phyloP scores from a whole-genome alignment of 2,113 vertebrate genomes.

The Melanerpes formicivorus region DNA sequence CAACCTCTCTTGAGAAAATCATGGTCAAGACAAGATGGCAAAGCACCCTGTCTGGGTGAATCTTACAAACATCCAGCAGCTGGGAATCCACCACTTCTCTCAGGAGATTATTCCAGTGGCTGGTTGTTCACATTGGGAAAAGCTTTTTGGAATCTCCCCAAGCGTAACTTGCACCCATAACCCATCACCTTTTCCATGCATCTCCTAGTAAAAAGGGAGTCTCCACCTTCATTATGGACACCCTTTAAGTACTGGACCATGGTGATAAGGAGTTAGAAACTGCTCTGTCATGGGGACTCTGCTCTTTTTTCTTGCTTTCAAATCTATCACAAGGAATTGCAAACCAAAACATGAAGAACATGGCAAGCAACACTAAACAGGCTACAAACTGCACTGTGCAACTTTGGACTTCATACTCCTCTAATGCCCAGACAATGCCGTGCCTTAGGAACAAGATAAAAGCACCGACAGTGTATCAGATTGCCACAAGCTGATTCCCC shows the following conservation, averaged over 20 bases:
- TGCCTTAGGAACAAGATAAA: conserved; percentile 38
- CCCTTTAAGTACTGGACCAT: background rate
- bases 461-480: conserved; percentile 50
- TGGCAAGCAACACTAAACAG: background rate
- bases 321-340: background rate
- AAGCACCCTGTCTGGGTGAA: no score
- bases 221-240: no score
- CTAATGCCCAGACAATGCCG: conserved; percentile 5
- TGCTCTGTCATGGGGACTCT: background rate
- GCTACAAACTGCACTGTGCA: conserved; percentile 18
- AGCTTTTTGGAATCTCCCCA: no score
- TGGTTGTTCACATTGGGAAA: no score
- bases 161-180: no score
- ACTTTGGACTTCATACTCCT: conserved; percentile 41
- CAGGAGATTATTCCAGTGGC: no score
- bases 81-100: no score
- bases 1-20: no score
- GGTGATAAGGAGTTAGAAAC: background rate
- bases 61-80: no score
- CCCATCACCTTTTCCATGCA: no score
- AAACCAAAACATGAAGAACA: background rate
- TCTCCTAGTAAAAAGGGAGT: no score
- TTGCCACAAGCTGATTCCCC: conserved; percentile 45
- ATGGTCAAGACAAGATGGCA: no score
- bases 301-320: background rate